Evolutionary conservation across 2,888 invertebrate species (phyloP).

Genomic region (Scrobipalpa atriplicella): DNA sequence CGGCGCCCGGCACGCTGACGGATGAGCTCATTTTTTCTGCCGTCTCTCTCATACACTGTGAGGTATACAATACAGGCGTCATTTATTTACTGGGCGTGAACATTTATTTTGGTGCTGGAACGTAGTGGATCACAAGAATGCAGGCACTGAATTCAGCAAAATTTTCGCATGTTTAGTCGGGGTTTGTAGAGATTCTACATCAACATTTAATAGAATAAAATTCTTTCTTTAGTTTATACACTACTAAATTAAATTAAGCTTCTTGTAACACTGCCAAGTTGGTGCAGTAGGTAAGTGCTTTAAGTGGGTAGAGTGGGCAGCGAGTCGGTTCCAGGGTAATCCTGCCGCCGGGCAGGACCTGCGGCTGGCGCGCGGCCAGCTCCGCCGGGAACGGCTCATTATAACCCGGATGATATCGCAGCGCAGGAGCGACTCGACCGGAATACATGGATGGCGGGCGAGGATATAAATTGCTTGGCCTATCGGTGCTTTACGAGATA

Average conservation of each 20-base stretch:
- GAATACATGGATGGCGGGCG: background rate
- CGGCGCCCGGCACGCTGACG: background rate
- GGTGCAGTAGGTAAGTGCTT: background rate
- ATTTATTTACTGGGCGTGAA: background rate
- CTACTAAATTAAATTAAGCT: too few relatives aligned
- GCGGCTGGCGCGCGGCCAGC: constrained; percentile 5
- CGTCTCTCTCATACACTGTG: background rate
- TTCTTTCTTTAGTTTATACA: too few relatives aligned
- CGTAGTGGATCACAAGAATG: background rate
- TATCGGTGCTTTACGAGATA: too few relatives aligned
- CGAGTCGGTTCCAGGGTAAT: background rate
- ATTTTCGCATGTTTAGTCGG: background rate
- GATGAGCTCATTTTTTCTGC: constrained; percentile 2
- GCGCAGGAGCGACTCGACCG: background rate
- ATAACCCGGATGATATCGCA: constrained; percentile 11
- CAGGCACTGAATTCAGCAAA: background rate
- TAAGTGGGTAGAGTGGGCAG: background rate
- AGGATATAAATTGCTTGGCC: background rate
- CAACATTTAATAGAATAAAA: background rate
- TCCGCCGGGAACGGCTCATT: background rate
- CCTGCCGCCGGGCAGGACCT: constrained; percentile 5
- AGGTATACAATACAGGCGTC: background rate
- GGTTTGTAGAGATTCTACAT: background rate
- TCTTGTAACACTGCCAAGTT: too few relatives aligned
- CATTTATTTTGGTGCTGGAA: background rate